These are phyloP conservation scores for Falco rusticolus DNA, from an alignment of 2,797 vertebrate genomes.

Conservation along the genomic window DNA sequence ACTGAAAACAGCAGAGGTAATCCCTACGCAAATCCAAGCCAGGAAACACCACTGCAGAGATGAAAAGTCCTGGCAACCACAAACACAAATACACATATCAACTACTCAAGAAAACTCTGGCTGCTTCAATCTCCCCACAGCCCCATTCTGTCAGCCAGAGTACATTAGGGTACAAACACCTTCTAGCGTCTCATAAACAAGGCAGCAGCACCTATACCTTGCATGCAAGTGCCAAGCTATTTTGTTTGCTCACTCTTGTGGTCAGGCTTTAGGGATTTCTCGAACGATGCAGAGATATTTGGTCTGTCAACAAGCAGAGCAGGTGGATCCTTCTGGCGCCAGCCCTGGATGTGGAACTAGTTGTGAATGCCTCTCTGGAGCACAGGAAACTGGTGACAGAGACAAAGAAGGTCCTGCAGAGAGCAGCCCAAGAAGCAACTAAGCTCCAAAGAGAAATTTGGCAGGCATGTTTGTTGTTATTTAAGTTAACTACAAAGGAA, in stretches of 20 bases:
- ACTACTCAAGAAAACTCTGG: background rate
- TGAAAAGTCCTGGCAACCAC: background rate
- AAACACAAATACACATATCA: background rate
- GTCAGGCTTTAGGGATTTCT: background rate
- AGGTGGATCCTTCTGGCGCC: background rate
- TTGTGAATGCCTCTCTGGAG: background rate
- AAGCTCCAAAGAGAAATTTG: constrained; percentile 12
- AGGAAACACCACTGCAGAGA: rapidly evolving
- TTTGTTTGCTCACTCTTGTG: background rate
- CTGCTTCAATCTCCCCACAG: background rate
- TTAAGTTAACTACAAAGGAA: constrained; percentile 25
- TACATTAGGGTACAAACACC: background rate
- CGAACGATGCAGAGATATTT: background rate
- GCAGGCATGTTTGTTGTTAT: background rate
- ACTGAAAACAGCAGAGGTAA: background rate
- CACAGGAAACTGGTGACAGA: background rate
- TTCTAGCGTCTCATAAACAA: background rate
- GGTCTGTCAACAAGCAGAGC: background rate
- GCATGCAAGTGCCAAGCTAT: background rate
- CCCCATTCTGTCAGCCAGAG: rapidly evolving
- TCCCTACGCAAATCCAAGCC: background rate
- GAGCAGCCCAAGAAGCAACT: background rate
- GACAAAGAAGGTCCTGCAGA: constrained; percentile 11
- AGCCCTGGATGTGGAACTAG: background rate
- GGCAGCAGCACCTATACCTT: background rate